Evolutionary conservation across 2,113 vertebrate species (phyloP).

Genomic region (Trochalopteron elliotii): DNA sequence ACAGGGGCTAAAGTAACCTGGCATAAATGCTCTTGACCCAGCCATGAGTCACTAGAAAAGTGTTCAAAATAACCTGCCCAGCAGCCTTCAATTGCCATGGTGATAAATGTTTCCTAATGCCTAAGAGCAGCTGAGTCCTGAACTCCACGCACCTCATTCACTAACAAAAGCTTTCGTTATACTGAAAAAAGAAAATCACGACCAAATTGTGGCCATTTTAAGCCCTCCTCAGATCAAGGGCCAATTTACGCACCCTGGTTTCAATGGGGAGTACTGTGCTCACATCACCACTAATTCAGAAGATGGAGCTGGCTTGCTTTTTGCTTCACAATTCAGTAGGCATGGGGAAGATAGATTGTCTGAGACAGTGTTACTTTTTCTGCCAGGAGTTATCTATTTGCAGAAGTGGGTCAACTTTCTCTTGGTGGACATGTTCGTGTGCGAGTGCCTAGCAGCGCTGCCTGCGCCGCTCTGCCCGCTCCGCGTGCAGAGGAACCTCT

Average conservation of each 20-base stretch:
- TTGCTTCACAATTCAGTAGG: constrained; percentile 72
- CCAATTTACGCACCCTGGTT: constrained; percentile 44
- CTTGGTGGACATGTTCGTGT: constrained; percentile 51
- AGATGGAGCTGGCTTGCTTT: constrained; percentile 60
- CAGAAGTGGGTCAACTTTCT: constrained; percentile 79
- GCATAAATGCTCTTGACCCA: background rate
- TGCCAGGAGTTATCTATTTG: constrained; percentile 77
- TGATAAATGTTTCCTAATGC: constrained; percentile 42
- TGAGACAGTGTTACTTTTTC: constrained; percentile 76
- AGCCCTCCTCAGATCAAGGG: constrained; percentile 32
- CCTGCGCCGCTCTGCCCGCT: constrained; percentile 10
- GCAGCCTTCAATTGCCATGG: constrained; percentile 42
- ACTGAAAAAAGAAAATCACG: background rate
- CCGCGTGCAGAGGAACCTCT: background rate
- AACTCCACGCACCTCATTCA: constrained; percentile 6
- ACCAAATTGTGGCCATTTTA: background rate
- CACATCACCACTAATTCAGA: constrained; percentile 35
- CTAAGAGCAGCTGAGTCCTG: constrained; percentile 22
- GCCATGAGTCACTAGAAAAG: background rate
- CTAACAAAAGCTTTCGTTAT: constrained; percentile 60
- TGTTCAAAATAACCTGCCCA: constrained; percentile 39
- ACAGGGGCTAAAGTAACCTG: background rate
- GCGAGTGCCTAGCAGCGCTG: constrained; percentile 58
- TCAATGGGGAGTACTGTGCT: background rate
- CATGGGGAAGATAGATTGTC: constrained; percentile 59